Percentiles rank a stretch among this genome's conserved stretches.
phyloP scores from a whole-genome alignment of 2,113 vertebrate species.

The Ploceus nigricollis region DNA sequence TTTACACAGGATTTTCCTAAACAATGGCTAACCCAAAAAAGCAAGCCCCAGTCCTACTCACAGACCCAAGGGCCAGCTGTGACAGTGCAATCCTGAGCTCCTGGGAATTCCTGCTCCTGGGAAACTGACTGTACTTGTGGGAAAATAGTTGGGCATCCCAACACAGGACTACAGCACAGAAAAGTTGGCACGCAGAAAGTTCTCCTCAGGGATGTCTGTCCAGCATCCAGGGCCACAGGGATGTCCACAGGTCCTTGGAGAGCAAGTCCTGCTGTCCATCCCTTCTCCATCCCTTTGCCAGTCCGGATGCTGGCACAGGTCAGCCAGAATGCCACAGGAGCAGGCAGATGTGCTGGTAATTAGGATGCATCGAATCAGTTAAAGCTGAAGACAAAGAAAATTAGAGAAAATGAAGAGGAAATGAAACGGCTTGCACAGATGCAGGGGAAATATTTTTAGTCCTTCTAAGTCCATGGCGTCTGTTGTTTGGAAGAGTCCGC shows the following conservation, averaged over 20 bases:
- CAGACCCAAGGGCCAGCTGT: not conserved
- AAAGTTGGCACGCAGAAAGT: accelerated
- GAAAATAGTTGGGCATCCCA: not conserved
- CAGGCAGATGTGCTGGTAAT: not conserved
- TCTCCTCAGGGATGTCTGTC: not conserved
- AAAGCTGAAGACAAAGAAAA: constrained; percentile 48
- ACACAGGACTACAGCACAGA: accelerated
- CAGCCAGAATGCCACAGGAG: not conserved
- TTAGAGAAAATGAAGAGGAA: constrained; percentile 36
- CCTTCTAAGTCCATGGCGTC: not conserved
- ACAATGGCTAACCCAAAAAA: accelerated
- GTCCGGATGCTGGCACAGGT: not conserved
- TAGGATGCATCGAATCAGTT: not conserved
- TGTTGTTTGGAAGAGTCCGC: not conserved
- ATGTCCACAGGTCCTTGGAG: not conserved
- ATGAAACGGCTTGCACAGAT: not conserved
- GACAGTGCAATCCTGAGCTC: not conserved
- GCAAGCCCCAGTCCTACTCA: not conserved
- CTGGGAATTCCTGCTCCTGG: not conserved
- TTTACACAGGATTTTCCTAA: not conserved
- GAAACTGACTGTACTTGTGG: accelerated
- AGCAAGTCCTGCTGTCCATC: not conserved
- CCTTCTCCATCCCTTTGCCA: not conserved
- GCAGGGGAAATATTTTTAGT: constrained; percentile 38
- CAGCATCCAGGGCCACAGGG: not conserved